A percentile compares a stretch with the other conserved stretches of the same genome.
Evolutionary conservation across 2,113 vertebrate species (phyloP).

Genomic region (Myanophis thanlyinensis): DNA sequence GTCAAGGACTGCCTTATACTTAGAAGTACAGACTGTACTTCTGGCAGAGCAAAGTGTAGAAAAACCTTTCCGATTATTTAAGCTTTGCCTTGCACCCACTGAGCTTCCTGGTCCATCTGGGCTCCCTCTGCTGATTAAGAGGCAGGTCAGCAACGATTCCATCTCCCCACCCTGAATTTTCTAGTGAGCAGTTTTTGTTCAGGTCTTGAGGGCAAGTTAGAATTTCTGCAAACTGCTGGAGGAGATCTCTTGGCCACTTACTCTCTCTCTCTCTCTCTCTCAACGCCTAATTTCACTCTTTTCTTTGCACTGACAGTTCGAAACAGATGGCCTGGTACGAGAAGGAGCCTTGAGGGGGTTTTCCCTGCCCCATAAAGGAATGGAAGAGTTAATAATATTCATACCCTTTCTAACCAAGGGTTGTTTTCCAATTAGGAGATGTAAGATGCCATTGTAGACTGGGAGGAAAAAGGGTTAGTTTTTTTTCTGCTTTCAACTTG

Average conservation of each 20-base stretch:
- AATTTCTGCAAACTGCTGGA: not conserved
- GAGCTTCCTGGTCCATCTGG: slow-evolving; percentile 2
- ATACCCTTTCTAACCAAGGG: not conserved
- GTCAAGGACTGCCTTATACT: not conserved
- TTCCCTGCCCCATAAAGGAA: not conserved
- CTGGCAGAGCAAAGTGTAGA: slow-evolving; percentile 9
- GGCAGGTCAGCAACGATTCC: not conserved
- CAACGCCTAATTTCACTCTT: not conserved
- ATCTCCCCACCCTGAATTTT: not conserved
- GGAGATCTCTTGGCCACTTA: no score
- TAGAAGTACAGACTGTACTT: no score
- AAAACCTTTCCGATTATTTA: slow-evolving; percentile 1
- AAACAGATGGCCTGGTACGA: not conserved
- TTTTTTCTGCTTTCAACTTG: slow-evolving; percentile 1
- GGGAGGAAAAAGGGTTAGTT: not conserved
- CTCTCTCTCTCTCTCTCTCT: no score
- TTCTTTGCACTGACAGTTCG: not conserved
- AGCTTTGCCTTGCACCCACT: not conserved
- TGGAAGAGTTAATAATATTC: not conserved
- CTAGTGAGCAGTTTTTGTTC: not conserved
- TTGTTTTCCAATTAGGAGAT: not conserved
- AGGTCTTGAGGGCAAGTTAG: not conserved
- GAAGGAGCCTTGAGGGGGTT: not conserved
- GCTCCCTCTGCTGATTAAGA: slow-evolving; percentile 33
- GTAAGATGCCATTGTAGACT: not conserved